Percentiles rank a stretch among this genome's conserved stretches.
These are phyloP conservation scores for Falco biarmicus DNA, from an alignment of 2,797 vertebrate genomes.

Conservation along the genomic window DNA sequence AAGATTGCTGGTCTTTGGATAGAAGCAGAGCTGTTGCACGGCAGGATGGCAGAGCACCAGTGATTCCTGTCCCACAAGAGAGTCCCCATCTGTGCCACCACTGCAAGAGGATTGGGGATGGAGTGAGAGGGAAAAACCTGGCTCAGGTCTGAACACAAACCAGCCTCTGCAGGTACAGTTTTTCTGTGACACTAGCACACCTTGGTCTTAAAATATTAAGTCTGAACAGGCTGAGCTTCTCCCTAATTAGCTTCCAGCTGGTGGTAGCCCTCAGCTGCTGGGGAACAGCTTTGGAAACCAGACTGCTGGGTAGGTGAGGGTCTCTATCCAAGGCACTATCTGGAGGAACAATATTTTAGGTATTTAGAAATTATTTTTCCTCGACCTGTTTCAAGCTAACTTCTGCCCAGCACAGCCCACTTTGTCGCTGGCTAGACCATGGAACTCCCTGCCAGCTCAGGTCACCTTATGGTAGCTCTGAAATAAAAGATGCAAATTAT, in stretches of 20 bases:
- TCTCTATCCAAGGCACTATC: neutral
- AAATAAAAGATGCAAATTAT: neutral
- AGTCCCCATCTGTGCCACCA: constrained; percentile 33
- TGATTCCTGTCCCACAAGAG: neutral
- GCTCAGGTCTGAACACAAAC: neutral
- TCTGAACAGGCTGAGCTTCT: neutral
- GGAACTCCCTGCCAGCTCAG: neutral
- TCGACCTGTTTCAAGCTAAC: neutral
- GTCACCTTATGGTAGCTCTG: neutral
- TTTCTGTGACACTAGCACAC: neutral
- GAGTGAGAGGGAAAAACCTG: neutral
- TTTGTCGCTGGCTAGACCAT: neutral
- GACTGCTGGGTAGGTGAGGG: no score
- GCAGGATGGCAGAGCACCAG: constrained; percentile 37
- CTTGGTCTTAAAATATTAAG: neutral
- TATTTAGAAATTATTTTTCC: neutral
- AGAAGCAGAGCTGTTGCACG: constrained; percentile 18
- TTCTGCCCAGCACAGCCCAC: accelerated
- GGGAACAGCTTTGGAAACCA: neutral
- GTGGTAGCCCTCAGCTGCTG: neutral
- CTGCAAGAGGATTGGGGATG: neutral
- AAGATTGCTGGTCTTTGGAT: constrained; percentile 34
- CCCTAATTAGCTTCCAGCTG: neutral
- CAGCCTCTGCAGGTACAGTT: neutral
- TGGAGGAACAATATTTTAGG: neutral